These are phyloP conservation scores for Cossypha heuglini DNA, from an alignment of 2,797 vertebrate genomes.

Conservation along the genomic window DNA sequence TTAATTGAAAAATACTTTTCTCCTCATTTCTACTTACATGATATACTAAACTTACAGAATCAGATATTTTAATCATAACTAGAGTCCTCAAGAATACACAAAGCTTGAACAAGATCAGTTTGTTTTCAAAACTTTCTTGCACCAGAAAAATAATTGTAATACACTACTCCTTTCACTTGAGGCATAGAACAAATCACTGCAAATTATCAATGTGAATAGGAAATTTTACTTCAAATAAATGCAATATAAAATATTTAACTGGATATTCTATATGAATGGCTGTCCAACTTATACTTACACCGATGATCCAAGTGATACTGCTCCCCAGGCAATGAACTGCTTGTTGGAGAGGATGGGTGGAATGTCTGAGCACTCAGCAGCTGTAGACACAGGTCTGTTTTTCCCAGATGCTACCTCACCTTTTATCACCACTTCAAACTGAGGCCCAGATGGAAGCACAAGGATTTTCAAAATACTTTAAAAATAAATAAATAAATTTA, in stretches of 20 bases:
- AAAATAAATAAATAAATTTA: slow-evolving; percentile 3
- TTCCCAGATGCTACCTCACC: slow-evolving; percentile 74
- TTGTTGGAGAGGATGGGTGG: slow-evolving; percentile 94
- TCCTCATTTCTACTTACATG: not conserved
- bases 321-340: slow-evolving; percentile 93
- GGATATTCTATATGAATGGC: not conserved
- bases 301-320: slow-evolving; percentile 87
- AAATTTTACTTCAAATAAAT: not conserved
- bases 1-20: not conserved
- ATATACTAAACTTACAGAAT: not conserved
- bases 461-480: slow-evolving; percentile 88
- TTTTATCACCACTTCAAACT: slow-evolving; percentile 90
- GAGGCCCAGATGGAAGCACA: slow-evolving; percentile 91
- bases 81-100: not conserved
- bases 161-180: not conserved
- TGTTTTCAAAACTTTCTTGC: not conserved
- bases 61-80: not conserved
- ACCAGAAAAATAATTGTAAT: not conserved
- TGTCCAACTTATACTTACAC: slow-evolving; percentile 81
- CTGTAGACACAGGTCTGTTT: slow-evolving; percentile 42
- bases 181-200: not conserved
- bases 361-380: slow-evolving; percentile 65
- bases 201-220: not conserved
- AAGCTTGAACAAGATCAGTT: not conserved
- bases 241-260: not conserved